Percentiles rank a stretch among this genome's conserved stretches.
Conservation (phyloP, 2,888 invertebrate genomes). For the Euspilapteryx auroguttella region DNA sequence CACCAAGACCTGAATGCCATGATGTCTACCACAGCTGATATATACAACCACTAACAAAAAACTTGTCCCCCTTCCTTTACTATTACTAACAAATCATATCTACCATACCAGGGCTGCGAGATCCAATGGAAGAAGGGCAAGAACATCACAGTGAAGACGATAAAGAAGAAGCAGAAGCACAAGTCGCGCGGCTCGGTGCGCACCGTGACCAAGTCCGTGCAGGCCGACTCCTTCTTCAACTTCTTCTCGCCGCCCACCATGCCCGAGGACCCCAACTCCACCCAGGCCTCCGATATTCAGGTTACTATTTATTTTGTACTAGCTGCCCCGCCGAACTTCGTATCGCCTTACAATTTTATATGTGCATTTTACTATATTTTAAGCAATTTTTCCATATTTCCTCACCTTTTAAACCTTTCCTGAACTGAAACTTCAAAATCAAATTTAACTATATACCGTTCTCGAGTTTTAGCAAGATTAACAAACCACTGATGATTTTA, state of each 20-base stretch:
- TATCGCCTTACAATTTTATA: no score
- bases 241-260: conserved; percentile 93
- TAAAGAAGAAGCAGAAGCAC: conserved; percentile 98
- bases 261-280: conserved; percentile 79
- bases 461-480: no score
- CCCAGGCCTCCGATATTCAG: conserved; percentile 86
- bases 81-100: no score
- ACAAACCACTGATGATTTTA: no score
- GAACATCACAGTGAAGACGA: conserved; percentile 94
- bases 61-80: no score
- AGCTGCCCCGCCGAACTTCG: no score
- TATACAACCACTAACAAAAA: neutral
- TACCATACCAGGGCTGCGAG: conserved; percentile 85
- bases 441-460: no score
- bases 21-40: conserved; percentile 6
- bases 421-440: no score
- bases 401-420: no score
- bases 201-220: conserved; percentile 93
- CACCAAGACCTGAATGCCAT: conserved; percentile 15
- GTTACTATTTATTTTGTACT: conserved; percentile 26
- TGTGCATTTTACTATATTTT: no score
- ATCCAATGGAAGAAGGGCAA: conserved; percentile 98
- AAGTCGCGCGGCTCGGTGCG: conserved; percentile 92
- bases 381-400: no score
- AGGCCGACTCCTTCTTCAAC: conserved; percentile 98